Evolutionary conservation across 2,888 invertebrate genomes (phyloP), one percentile per base, ranked within the genome.

Genomic region (Drosophila prostipennis): DNA sequence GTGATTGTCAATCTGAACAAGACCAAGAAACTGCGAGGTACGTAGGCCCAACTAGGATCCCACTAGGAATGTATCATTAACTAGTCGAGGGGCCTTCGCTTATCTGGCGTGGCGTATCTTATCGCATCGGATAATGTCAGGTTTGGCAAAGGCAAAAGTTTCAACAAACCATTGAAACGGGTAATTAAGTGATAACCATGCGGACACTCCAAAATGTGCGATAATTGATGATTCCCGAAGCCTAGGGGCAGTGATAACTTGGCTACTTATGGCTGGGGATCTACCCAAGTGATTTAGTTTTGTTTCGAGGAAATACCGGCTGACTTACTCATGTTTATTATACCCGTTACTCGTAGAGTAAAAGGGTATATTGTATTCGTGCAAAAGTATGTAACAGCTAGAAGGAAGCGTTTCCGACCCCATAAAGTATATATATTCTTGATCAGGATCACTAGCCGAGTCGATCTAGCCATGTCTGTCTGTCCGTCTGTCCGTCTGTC

Each of bases 11-110:
- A 78, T 55, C 76, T 91, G 14, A 90, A 87, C 63, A 91, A 91
- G 64, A 58, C 82, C 14, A 91, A 91, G 64, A 91, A 89, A 74
- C 63, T 92, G 11, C 84, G 83, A 86, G 91, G 92, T 91, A 77
- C 52, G 87, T 79, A 19, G 14, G 45, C 8, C 23, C 39, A 6
- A 8, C 14, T 23, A 19, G 39, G 29, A 49, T 34, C 16, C 8
- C 23, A 26, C 26, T 26, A 1, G 11, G 11, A n/a, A 29, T 11
- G 29, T 34, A 19, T 23, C 39, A 40, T 34, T 23, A 40, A 23
- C 26, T 16, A 48, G 14, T n/a, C 4, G 13, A 42, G n/a, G 19
- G 36, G 16, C 32, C 13, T 6, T 13, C 32, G 16, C 16, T 43
- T 72, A 72, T 71, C 72, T 55, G 13, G 14, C 11, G 2, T 3